Evolutionary conservation across 2,113 vertebrate genomes (phyloP).

Genomic region (Mugil cephalus): DNA sequence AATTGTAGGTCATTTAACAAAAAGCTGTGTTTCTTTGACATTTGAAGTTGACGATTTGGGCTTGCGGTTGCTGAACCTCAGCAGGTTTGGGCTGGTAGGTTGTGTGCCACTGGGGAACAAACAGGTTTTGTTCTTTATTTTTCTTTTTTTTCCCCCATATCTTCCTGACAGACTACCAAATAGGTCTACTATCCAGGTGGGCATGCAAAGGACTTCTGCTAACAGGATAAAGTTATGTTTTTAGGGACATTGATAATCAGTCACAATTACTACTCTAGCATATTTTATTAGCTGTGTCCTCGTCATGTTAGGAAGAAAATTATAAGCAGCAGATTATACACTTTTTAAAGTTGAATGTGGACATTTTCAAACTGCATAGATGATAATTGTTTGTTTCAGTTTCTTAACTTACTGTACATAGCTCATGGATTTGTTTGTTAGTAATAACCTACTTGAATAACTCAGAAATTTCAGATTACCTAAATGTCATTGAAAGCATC

Average conservation of each 20-base stretch:
- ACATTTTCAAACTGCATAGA: too few relatives aligned
- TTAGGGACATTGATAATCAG: neutral
- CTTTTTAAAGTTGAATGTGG: too few relatives aligned
- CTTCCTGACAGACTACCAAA: too few relatives aligned
- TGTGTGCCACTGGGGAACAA: neutral
- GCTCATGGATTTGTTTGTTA: neutral
- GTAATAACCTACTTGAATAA: too few relatives aligned
- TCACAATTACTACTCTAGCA: neutral
- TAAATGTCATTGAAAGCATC: neutral
- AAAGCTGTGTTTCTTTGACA: neutral
- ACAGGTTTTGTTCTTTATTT: too few relatives aligned
- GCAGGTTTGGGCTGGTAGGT: rapidly evolving
- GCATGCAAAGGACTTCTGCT: neutral
- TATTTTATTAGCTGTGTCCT: neutral
- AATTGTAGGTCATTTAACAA: neutral
- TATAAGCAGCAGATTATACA: too few relatives aligned
- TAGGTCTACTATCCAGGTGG: too few relatives aligned
- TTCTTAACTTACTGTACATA: too few relatives aligned
- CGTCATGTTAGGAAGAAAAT: too few relatives aligned
- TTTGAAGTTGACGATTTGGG: too few relatives aligned
- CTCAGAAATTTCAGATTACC: neutral
- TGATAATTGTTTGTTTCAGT: too few relatives aligned
- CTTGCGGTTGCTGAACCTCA: neutral
- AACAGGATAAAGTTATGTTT: neutral
- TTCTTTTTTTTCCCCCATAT: too few relatives aligned